phyloP scores from a whole-genome alignment of 1,140 invertebrate genomes.

The Lordiphosa collinella region DNA sequence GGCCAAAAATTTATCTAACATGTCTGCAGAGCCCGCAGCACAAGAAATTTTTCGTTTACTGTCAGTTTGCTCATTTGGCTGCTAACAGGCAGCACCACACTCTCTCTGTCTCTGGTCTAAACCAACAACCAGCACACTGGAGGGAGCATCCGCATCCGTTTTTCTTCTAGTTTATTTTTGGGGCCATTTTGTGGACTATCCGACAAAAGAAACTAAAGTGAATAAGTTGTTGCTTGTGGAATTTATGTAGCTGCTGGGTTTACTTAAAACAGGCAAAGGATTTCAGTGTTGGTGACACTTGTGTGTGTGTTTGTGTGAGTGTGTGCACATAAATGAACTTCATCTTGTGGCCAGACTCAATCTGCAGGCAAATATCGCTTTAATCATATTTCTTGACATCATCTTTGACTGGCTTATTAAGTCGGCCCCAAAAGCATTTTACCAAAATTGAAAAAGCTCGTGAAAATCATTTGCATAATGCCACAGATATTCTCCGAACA shows the following conservation, averaged over 20 bases:
- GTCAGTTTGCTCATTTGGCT: constrained; percentile 62
- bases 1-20: constrained; percentile 50
- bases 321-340: constrained; percentile 12
- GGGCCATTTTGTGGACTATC: constrained; percentile 54
- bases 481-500: constrained; percentile 20
- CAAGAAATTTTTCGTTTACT: constrained; percentile 36
- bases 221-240: constrained; percentile 62
- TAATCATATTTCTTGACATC: constrained; percentile 58
- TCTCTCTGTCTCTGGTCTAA: neutral
- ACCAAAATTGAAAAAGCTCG: constrained; percentile 70
- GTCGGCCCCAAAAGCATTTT: constrained; percentile 55
- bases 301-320: too few relatives aligned
- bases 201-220: constrained; percentile 35
- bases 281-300: neutral
- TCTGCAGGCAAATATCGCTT: constrained; percentile 58
- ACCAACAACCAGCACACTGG: neutral
- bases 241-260: constrained; percentile 48
- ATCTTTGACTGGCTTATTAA: constrained; percentile 22
- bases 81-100: constrained; percentile 22
- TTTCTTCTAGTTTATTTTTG: constrained; percentile 55
- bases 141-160: constrained; percentile 21
- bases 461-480: constrained; percentile 75
- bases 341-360: constrained; percentile 36
- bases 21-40: constrained; percentile 14
- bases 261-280: constrained; percentile 44